Conservation (phyloP, 2,888 invertebrate species). For the Nomada ferruginata region DNA sequence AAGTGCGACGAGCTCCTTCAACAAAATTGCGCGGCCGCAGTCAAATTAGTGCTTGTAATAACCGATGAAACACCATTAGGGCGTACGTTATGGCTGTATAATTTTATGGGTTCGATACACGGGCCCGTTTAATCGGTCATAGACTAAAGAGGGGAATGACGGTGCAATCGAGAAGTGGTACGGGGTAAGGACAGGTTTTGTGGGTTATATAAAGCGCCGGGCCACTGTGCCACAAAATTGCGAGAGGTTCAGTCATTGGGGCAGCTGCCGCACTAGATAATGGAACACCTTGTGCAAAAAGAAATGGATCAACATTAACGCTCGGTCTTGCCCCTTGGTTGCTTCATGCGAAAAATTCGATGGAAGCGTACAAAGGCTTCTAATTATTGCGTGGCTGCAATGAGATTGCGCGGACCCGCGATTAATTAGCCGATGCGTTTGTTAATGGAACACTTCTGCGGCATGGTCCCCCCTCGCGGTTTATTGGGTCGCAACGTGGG, state of each 20-base stretch:
- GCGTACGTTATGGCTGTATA: constrained; percentile 39
- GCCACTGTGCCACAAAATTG: constrained; percentile 30
- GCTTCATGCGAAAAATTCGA: constrained; percentile 14
- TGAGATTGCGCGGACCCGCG: constrained; percentile 50
- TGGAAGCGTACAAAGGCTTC: constrained; percentile 43
- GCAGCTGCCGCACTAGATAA: constrained; percentile 44
- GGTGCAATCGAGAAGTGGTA: constrained; percentile 16
- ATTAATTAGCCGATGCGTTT: constrained; percentile 49
- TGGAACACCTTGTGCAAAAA: constrained; percentile 33
- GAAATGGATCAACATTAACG: constrained; percentile 31
- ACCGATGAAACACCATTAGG: constrained; percentile 51
- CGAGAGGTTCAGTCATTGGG: background rate
- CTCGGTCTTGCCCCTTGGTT: background rate
- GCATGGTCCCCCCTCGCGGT: constrained; percentile 5
- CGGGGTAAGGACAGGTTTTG: constrained; percentile 45
- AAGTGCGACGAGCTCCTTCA: background rate
- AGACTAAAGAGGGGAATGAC: constrained; percentile 28
- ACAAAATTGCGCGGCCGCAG: constrained; percentile 41
- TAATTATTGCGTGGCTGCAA: constrained; percentile 50
- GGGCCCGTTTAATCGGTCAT: constrained; percentile 58
- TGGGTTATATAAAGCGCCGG: constrained; percentile 23
- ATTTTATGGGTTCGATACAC: constrained; percentile 46
- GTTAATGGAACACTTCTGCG: constrained; percentile 62
- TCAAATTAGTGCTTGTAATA: constrained; percentile 58
- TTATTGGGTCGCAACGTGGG: constrained; percentile 32